Conservation (phyloP, 2,888 invertebrate genomes). For the Papilio gigon region DNA sequence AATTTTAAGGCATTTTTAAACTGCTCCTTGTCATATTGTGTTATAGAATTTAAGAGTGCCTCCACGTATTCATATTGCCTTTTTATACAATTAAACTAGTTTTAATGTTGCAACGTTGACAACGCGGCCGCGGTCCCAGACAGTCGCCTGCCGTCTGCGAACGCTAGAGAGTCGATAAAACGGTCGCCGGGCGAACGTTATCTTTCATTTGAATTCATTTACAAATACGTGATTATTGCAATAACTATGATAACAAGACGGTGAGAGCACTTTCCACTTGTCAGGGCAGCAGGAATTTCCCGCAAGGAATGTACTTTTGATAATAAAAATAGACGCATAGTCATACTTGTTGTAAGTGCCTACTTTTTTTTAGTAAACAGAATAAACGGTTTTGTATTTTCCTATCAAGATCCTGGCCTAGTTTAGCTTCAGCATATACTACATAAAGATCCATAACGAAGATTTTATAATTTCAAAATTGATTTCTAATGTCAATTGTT, state of each 20-base stretch:
- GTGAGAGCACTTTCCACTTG: constrained; percentile 24
- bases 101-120: constrained; percentile 22
- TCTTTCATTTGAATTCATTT: constrained; percentile 29
- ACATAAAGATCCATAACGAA: background rate
- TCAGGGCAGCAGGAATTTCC: constrained; percentile 13
- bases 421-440: constrained; percentile 24
- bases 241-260: constrained; percentile 19
- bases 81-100: constrained; percentile 27
- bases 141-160: background rate
- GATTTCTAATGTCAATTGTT: constrained; percentile 5
- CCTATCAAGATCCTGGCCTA: constrained; percentile 20
- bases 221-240: constrained; percentile 24
- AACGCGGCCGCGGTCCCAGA: background rate
- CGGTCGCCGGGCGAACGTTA: constrained; percentile 11
- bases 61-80: background rate
- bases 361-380: background rate
- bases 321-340: background rate
- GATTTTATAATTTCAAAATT: constrained; percentile 17
- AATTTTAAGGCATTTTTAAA: background rate
- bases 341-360: background rate
- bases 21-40: background rate
- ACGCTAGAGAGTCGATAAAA: constrained; percentile 12
- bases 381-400: no score
- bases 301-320: background rate
- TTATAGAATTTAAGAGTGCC: background rate